Evolutionary conservation across 2,797 vertebrate species (phyloP).

Genomic region (Todus mexicanus): DNA sequence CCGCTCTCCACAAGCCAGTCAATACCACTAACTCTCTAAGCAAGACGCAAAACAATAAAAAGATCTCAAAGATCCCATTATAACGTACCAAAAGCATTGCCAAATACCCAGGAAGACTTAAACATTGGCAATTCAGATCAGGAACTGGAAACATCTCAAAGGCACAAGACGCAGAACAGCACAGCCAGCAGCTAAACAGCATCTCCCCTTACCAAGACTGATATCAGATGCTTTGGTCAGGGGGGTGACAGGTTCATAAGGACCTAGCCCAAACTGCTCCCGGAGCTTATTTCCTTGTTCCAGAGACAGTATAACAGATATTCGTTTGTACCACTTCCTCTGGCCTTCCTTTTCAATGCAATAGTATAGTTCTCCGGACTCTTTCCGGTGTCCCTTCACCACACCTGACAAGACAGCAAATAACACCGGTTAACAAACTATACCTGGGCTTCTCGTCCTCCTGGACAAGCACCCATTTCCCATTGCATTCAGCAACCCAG

Average conservation of each 20-base stretch:
- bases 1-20: neutral
- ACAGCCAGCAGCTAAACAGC: neutral
- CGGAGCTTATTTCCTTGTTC: conserved; percentile 93
- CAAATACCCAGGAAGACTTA: neutral
- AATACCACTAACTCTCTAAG: neutral
- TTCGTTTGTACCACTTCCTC: conserved; percentile 90
- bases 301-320: conserved; percentile 89
- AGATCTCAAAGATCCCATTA: neutral
- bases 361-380: conserved; percentile 89
- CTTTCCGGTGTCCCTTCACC: conserved; percentile 86
- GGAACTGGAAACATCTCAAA: neutral
- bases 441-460: neutral
- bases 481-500: neutral
- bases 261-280: conserved; percentile 92
- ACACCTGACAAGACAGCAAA: conserved; percentile 76
- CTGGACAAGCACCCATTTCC: neutral
- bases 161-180: neutral
- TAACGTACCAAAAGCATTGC: neutral
- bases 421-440: neutral
- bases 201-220: conserved; percentile 86
- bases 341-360: conserved; percentile 91
- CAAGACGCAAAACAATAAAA: neutral
- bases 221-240: conserved; percentile 94
- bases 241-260: conserved; percentile 85
- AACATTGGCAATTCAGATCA: neutral